A percentile compares a stretch with the other conserved stretches of the same genome.
phyloP scores from a whole-genome alignment of 2,888 invertebrate species.

The Copidosoma aretas region DNA sequence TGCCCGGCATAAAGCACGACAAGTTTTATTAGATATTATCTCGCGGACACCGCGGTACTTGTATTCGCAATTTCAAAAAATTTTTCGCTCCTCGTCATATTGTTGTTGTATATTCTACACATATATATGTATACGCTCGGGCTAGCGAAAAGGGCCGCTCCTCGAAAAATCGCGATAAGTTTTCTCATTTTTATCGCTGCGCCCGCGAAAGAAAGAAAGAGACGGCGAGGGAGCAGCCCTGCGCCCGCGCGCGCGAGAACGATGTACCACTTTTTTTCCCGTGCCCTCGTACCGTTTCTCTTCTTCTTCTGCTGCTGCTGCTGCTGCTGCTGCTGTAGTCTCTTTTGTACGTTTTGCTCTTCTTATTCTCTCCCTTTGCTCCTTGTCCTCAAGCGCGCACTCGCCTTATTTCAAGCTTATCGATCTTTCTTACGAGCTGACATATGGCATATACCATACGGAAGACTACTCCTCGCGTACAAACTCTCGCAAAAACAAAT shows the following conservation, averaged over 20 bases:
- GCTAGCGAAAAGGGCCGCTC: slow-evolving; percentile 6
- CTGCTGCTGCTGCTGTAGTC: too few species aligned
- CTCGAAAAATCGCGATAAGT: slow-evolving; percentile 41
- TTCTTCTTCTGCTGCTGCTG: not conserved
- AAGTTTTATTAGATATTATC: slow-evolving; percentile 39
- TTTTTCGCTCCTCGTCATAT: too few species aligned
- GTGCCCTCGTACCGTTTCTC: not conserved
- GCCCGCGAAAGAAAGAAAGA: not conserved
- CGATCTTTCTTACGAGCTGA: slow-evolving; percentile 42
- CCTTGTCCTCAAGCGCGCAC: slow-evolving; percentile 35
- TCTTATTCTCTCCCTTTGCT: not conserved
- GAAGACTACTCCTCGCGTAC: slow-evolving; percentile 34
- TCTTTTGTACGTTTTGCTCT: slow-evolving; percentile 9
- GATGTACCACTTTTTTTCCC: not conserved
- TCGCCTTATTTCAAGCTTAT: slow-evolving; percentile 41
- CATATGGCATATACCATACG: slow-evolving; percentile 43
- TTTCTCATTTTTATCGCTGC: slow-evolving; percentile 36
- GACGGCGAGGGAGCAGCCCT: not conserved
- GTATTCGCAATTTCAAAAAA: too few species aligned
- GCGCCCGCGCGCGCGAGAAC: not conserved
- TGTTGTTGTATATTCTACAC: not conserved
- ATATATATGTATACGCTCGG: not conserved
- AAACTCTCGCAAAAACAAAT: slow-evolving; percentile 40
- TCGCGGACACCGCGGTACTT: not conserved
- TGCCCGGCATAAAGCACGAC: slow-evolving; percentile 32